A percentile compares a stretch with the other conserved stretches of the same genome.
Evolutionary conservation across 2,113 vertebrate genomes (phyloP).

Genomic region (Tenebrosternarchus preto): DNA sequence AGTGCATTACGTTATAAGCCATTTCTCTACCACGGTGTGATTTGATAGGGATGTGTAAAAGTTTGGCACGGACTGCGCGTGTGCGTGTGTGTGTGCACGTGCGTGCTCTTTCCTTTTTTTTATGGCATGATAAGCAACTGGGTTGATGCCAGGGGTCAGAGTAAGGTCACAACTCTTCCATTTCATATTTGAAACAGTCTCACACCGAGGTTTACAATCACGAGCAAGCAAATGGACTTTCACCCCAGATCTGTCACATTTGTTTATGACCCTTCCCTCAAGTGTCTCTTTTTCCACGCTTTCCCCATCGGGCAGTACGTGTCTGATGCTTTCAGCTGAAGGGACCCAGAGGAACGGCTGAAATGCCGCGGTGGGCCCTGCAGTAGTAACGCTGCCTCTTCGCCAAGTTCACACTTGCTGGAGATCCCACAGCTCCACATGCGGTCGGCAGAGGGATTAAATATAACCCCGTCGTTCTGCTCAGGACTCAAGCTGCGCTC

Average conservation of each 20-base stretch:
- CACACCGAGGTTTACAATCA: slow-evolving; percentile 6
- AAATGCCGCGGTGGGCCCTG: slow-evolving; percentile 28
- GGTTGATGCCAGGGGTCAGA: slow-evolving; percentile 20
- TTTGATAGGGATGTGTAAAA: background rate
- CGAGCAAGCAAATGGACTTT: slow-evolving; percentile 16
- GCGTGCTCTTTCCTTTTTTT: background rate
- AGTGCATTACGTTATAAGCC: background rate
- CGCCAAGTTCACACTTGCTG: slow-evolving; percentile 71
- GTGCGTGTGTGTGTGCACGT: slow-evolving; percentile 21
- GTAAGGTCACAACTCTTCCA: slow-evolving; percentile 8
- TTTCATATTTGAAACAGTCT: slow-evolving; percentile 9
- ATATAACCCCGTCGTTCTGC: slow-evolving; percentile 65
- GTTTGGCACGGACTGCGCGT: background rate
- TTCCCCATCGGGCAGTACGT: background rate
- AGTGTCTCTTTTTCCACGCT: background rate
- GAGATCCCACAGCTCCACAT: slow-evolving; percentile 75
- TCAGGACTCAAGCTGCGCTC: slow-evolving; percentile 14
- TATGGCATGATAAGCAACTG: background rate
- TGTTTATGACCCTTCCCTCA: background rate
- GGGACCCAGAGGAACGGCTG: slow-evolving; percentile 1
- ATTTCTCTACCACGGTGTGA: background rate
- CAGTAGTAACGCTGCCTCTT: slow-evolving; percentile 67
- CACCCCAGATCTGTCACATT: background rate
- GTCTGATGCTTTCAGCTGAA: too few relatives aligned
- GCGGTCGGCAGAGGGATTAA: slow-evolving; percentile 69